Percentiles rank a stretch among this genome's conserved stretches.
phyloP scores from a whole-genome alignment of 2,888 invertebrate genomes.

The Nomada fabriciana region DNA sequence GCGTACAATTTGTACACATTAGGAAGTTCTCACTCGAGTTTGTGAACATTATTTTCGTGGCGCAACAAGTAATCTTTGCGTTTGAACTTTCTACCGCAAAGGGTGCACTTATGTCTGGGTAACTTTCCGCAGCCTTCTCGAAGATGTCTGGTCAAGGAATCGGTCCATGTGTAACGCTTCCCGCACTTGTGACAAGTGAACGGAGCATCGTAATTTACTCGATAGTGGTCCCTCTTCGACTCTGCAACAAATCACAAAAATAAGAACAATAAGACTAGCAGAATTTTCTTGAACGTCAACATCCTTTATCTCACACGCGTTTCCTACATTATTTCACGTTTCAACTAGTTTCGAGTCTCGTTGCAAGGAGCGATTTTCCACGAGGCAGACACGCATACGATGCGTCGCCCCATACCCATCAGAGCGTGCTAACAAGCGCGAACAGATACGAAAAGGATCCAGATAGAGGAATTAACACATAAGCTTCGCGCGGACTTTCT shows the following conservation, averaged over 20 bases:
- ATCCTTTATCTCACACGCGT: conserved; percentile 15
- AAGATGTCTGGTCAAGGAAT: conserved; percentile 79
- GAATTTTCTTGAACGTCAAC: not conserved
- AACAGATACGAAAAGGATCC: too few relatives aligned
- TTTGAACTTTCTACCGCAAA: conserved; percentile 80
- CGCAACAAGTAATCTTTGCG: conserved; percentile 78
- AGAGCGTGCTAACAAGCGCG: not conserved
- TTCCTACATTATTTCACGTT: not conserved
- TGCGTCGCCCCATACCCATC: not conserved
- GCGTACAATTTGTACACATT: too few relatives aligned
- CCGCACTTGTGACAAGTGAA: conserved; percentile 80
- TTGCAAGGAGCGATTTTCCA: not conserved
- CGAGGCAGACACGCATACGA: not conserved
- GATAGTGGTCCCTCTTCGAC: conserved; percentile 66
- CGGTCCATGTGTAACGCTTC: conserved; percentile 80
- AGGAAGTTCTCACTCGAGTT: conserved; percentile 41
- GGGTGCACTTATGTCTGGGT: conserved; percentile 73
- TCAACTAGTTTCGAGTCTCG: not conserved
- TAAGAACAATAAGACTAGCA: conserved; percentile 53
- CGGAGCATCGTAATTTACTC: conserved; percentile 71
- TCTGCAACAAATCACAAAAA: conserved; percentile 72
- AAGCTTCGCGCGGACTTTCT: too few relatives aligned
- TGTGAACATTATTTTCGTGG: conserved; percentile 72
- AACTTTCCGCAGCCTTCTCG: conserved; percentile 76
- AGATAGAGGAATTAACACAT: too few relatives aligned